Evolutionary conservation across 2,113 vertebrate species (phyloP).

Genomic region (Myiozetetes cayanensis): DNA sequence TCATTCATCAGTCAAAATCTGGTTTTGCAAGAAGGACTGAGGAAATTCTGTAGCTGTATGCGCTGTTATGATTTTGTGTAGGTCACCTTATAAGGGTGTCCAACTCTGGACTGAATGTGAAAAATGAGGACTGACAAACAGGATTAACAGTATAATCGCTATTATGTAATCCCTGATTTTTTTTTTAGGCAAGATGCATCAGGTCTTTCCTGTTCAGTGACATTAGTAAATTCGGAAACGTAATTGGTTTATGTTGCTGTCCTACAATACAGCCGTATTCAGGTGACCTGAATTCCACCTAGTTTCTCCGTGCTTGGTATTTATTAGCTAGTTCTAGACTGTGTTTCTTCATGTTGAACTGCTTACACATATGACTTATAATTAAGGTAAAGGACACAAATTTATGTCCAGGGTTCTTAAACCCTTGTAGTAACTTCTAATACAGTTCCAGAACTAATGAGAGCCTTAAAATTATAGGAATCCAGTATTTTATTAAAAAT

Average conservation of each 20-base stretch:
- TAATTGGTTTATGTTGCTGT: constrained; percentile 48
- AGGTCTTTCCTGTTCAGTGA: constrained; percentile 20
- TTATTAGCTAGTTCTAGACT: neutral
- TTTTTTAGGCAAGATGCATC: neutral
- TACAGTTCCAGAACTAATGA: neutral
- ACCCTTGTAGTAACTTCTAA: neutral
- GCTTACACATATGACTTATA: neutral
- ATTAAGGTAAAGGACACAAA: neutral
- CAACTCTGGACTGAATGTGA: neutral
- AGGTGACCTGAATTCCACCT: constrained; percentile 12
- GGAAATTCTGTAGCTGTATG: neutral
- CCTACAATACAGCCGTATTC: neutral
- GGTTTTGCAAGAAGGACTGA: neutral
- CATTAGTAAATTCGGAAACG: constrained; percentile 9
- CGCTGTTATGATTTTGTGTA: neutral
- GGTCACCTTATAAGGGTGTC: neutral
- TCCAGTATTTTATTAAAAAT: neutral
- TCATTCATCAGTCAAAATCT: neutral
- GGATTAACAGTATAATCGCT: constrained; percentile 27
- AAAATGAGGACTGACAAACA: constrained; percentile 30
- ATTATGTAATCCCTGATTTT: constrained; percentile 18
- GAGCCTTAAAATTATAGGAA: neutral
- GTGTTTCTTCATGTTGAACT: neutral
- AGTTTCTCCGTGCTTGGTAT: neutral
- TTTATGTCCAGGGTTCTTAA: neutral